These are phyloP conservation scores for Spodoptera frugiperda DNA, from an alignment of 1,140 invertebrate genomes.

Conservation along the genomic window DNA sequence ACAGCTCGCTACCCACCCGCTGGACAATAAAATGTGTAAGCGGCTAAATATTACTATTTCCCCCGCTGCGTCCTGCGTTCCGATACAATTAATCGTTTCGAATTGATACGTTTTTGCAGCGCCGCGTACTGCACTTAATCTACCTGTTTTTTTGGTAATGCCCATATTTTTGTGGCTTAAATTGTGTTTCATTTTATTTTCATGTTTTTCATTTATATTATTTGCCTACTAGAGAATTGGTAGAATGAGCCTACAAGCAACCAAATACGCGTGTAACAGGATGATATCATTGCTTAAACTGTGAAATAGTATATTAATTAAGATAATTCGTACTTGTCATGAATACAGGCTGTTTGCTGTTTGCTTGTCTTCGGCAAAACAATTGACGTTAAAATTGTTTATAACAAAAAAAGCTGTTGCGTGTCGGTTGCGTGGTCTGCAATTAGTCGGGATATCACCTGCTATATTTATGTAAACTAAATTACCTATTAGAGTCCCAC, in stretches of 20 bases:
- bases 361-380: not conserved
- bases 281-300: too few species aligned
- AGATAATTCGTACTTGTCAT: not conserved
- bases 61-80: conserved; percentile 47
- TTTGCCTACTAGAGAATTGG: not conserved
- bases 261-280: too few species aligned
- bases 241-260: too few species aligned
- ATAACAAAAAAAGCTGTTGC: conserved; percentile 18
- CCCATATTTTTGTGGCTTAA: not conserved
- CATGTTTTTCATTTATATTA: too few species aligned
- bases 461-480: conserved; percentile 52
- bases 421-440: conserved; percentile 53
- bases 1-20: conserved; percentile 67
- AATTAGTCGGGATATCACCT: conserved; percentile 54
- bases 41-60: conserved; percentile 58
- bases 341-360: not conserved
- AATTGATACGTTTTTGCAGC: conserved; percentile 9
- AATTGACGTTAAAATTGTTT: conserved; percentile 29
- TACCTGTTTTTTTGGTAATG: conserved; percentile 1
- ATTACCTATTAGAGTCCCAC: conserved; percentile 49
- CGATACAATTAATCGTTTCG: conserved; percentile 45
- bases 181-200: not conserved
- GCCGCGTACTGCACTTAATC: not conserved
- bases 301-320: too few species aligned
- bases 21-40: conserved; percentile 64